Percentiles rank a stretch among this genome's conserved stretches.
Evolutionary conservation across 2,888 invertebrate species (phyloP).

Genomic region (Xiphydria camelus): DNA sequence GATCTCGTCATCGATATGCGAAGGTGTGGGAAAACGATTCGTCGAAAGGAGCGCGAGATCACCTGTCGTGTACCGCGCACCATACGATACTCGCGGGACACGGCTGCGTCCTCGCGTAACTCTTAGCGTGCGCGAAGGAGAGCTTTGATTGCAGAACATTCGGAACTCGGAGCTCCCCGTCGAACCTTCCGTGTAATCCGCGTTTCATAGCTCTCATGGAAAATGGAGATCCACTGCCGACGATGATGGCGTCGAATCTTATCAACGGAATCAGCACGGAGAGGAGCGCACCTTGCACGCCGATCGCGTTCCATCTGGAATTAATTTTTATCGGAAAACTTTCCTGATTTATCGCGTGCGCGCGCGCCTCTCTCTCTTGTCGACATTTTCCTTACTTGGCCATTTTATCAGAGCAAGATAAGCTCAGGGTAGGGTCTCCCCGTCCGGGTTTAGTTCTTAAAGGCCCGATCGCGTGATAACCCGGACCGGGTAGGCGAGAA

Average conservation of each 20-base stretch:
- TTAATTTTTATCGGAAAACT: neutral
- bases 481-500: constrained; percentile 61
- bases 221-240: constrained; percentile 71
- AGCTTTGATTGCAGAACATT: constrained; percentile 49
- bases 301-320: constrained; percentile 79
- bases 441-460: constrained; percentile 88
- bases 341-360: neutral
- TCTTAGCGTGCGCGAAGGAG: constrained; percentile 57
- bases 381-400: constrained; percentile 58
- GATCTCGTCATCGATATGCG: too few species aligned
- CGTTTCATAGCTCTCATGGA: constrained; percentile 64
- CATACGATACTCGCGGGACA: constrained; percentile 68
- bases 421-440: constrained; percentile 84
- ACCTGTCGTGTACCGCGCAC: constrained; percentile 59
- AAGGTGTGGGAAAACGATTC: constrained; percentile 13
- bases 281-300: constrained; percentile 82
- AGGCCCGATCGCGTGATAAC: constrained; percentile 72
- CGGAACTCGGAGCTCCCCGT: constrained; percentile 26
- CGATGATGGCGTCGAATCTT: constrained; percentile 70
- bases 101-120: constrained; percentile 56
- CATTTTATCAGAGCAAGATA: constrained; percentile 94
- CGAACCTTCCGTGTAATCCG: constrained; percentile 59
- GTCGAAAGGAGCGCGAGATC: constrained; percentile 16
- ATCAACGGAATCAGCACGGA: constrained; percentile 71
- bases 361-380: too few species aligned